These are phyloP conservation scores for Oscheius sp. DNA, from an alignment of 2,888 invertebrate genomes.

Conservation along the genomic window DNA sequence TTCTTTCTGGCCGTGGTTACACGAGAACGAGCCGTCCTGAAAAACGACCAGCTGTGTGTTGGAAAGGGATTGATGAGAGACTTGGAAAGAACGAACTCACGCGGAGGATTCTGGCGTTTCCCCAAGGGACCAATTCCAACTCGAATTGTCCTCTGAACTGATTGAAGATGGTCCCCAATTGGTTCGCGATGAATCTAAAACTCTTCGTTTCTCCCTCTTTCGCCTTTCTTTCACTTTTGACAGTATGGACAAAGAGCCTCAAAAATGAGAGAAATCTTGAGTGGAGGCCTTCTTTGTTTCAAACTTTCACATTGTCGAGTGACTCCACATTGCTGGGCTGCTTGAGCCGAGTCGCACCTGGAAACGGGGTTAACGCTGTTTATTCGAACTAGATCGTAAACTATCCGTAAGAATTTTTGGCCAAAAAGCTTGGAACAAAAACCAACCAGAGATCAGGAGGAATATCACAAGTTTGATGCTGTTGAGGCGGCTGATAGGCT, in stretches of 20 bases:
- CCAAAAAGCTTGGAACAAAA: not conserved
- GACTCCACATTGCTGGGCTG: constrained; percentile 64
- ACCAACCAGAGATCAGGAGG: constrained; percentile 57
- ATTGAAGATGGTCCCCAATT: constrained; percentile 63
- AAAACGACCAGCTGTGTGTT: constrained; percentile 11
- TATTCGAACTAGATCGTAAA: not conserved
- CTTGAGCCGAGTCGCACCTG: constrained; percentile 62
- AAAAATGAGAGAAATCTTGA: constrained; percentile 67
- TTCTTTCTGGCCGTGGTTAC: constrained; percentile 69
- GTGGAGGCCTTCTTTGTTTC: constrained; percentile 54
- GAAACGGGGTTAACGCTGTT: not conserved
- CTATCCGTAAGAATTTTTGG: not conserved
- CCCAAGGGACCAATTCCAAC: constrained; percentile 68
- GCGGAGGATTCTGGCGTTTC: constrained; percentile 63
- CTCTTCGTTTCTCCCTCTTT: not conserved
- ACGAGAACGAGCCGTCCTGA: constrained; percentile 68
- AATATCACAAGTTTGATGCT: constrained; percentile 49
- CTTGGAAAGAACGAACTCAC: constrained; percentile 37
- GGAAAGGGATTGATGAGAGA: constrained; percentile 10
- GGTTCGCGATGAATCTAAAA: constrained; percentile 66
- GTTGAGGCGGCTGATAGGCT: constrained; percentile 29
- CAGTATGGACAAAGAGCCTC: constrained; percentile 69
- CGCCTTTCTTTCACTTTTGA: constrained; percentile 48
- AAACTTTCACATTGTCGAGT: constrained; percentile 60
- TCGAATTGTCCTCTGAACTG: constrained; percentile 62